Base-by-base conservation (phyloP, 35 echinoderm and acorn worm species). In the Apostichopus japonicus region DNA sequence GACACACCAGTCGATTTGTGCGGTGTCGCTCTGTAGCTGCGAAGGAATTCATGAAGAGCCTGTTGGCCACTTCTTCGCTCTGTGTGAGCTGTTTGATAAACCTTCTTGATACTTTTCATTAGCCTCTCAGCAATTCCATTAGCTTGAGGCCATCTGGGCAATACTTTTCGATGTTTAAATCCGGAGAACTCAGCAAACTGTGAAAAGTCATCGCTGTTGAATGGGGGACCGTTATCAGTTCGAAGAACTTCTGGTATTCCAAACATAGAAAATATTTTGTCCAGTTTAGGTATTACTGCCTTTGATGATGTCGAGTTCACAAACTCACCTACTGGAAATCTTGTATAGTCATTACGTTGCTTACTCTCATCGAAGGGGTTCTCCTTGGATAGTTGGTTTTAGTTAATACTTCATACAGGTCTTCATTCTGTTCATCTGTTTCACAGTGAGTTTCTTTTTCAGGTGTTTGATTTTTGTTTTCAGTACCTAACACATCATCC, bases 181-280 rank as follows among this genome's bases (percentile, higher is more conserved):
- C 95, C 86, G 23, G 91, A 19, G 56, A 92, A 92, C 4, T 90
- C 57, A 25, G 93, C 90, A 56, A 96, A 94, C 11, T 71, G 56
- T 5, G 93, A 24, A 75, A 96, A 96, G 17, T 96, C 90, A 4
- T 62, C 10, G 25, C 93, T 88, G 25, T 94, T 90, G 72, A 97
- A 97, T 8, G 94, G 96, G 17, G 96, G 94, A 4, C 91, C 93
- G 86, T 93, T 97, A 78, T 95, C 93, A 15, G 93, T 91, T 6
- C 79, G 75, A 4, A 97, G 90, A 19, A 91, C 84, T 16, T 81
- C 70, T 57, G 93, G 95, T 10, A 97, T 79, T 10, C 96, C 96
- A 89, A 94, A 94, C 65, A 55, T 87, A 44, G 93, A 79, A 52
- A 97, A 97, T 16, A 95, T 91, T 33, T 23, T 59, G 77, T 93